A percentile compares a stretch with the other conserved stretches of the same genome.
Evolutionary conservation across 2,888 invertebrate species (phyloP).

Genomic region (Orchesellides sinensis): DNA sequence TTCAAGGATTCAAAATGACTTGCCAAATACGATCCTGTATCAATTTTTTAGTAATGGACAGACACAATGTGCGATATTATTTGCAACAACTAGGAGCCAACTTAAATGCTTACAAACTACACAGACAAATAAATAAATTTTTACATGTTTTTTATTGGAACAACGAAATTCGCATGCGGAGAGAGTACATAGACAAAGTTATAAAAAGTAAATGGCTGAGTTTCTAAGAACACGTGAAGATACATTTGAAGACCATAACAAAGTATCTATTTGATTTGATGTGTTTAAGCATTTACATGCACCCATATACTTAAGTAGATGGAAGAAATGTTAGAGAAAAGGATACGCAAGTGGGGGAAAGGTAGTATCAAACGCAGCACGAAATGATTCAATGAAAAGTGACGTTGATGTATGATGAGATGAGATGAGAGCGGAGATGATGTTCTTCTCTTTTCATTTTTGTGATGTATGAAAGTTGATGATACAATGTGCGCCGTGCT

Average conservation of each 20-base stretch:
- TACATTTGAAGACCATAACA: neutral
- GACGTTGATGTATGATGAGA: slow-evolving; percentile 73
- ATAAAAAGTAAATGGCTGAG: too few relatives aligned
- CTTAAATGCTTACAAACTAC: too few relatives aligned
- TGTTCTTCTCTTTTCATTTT: slow-evolving; percentile 20
- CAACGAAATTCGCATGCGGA: too few relatives aligned
- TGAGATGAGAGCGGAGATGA: slow-evolving; percentile 46
- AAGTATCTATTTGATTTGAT: neutral
- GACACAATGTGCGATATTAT: too few relatives aligned
- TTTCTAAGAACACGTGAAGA: neutral
- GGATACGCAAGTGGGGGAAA: slow-evolving; percentile 16
- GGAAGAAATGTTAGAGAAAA: slow-evolving; percentile 13
- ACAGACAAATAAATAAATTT: too few relatives aligned
- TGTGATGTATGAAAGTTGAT: slow-evolving; percentile 46
- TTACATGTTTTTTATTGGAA: too few relatives aligned
- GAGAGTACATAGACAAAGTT: too few relatives aligned
- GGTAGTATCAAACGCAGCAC: slow-evolving; percentile 62
- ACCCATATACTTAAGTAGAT: slow-evolving; percentile 12
- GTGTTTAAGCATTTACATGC: too few relatives aligned
- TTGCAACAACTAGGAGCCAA: too few relatives aligned
- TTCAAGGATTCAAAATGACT: too few relatives aligned
- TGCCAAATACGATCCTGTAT: too few relatives aligned
- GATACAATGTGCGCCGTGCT: neutral
- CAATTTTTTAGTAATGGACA: too few relatives aligned
- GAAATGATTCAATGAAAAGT: slow-evolving; percentile 71